These are phyloP conservation scores for Thamnaconus septentrionalis DNA, from an alignment of 2,113 vertebrate species.

Conservation along the genomic window DNA sequence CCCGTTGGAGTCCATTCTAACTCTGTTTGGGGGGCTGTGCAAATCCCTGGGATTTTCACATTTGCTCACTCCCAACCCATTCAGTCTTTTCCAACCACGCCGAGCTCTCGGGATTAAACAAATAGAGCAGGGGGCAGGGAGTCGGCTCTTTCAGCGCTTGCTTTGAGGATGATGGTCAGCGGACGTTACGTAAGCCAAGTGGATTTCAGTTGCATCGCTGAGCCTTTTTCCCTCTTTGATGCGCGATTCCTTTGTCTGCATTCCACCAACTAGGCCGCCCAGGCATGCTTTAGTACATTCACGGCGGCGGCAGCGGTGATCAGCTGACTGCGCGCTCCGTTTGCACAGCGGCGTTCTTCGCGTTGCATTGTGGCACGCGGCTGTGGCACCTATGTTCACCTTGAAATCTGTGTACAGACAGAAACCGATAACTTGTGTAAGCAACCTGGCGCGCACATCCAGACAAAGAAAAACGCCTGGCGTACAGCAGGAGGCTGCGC, in stretches of 20 bases:
- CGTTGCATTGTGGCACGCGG: constrained; percentile 12
- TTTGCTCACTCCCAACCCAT: constrained; percentile 56
- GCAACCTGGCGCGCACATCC: neutral
- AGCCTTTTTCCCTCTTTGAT: constrained; percentile 38
- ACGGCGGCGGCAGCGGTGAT: neutral
- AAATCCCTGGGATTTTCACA: constrained; percentile 70
- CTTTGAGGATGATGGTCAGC: constrained; percentile 65
- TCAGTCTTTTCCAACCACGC: constrained; percentile 41
- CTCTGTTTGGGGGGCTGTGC: constrained; percentile 57
- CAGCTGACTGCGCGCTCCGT: constrained; percentile 3
- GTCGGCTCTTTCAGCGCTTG: constrained; percentile 54
- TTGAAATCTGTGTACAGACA: constrained; percentile 18
- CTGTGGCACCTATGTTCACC: neutral
- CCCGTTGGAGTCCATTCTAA: constrained; percentile 59
- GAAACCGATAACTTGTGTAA: neutral
- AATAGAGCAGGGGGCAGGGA: constrained; percentile 35
- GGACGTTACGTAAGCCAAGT: constrained; percentile 64
- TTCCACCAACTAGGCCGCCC: constrained; percentile 31
- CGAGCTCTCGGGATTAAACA: constrained; percentile 66
- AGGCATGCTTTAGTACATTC: constrained; percentile 22
- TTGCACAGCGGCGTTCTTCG: constrained; percentile 12
- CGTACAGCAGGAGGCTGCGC: neutral
- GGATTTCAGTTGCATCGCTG: constrained; percentile 57
- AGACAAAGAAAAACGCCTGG: neutral
- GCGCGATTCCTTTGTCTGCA: constrained; percentile 48